These are phyloP conservation scores for Acleris sparsana DNA, from an alignment of 2,888 invertebrate genomes.

Conservation along the genomic window DNA sequence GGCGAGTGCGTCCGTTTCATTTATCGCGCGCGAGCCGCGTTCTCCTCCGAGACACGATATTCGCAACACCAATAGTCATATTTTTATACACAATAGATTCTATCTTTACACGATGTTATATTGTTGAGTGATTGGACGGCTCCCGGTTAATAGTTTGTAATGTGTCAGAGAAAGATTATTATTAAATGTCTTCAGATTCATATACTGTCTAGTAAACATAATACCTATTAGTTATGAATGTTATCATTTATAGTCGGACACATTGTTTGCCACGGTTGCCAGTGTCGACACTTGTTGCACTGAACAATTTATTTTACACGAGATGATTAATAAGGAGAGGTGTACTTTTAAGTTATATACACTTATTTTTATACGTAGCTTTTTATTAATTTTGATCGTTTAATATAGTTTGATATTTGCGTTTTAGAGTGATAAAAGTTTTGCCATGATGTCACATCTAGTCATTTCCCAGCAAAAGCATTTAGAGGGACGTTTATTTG, in stretches of 20 bases:
- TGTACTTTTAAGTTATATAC: conserved; percentile 36
- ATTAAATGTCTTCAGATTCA: conserved; percentile 61
- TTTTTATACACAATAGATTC: conserved; percentile 82
- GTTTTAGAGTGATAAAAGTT: conserved; percentile 46
- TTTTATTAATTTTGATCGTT: conserved; percentile 40
- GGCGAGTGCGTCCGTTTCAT: conserved; percentile 65
- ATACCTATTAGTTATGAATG: conserved; percentile 51
- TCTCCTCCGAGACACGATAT: conserved; percentile 46
- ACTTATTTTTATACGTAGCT: conserved; percentile 35
- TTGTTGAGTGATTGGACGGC: conserved; percentile 81
- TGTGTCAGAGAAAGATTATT: conserved; percentile 62
- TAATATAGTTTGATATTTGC: conserved; percentile 42
- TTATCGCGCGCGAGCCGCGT: conserved; percentile 64
- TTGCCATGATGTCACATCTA: conserved; percentile 76
- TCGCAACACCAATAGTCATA: conserved; percentile 75
- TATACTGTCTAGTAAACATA: conserved; percentile 52
- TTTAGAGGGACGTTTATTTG: conserved; percentile 61
- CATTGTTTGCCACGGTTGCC: conserved; percentile 57
- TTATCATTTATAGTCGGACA: conserved; percentile 43
- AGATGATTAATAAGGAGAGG: conserved; percentile 47
- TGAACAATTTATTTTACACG: conserved; percentile 44
- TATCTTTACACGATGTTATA: conserved; percentile 82
- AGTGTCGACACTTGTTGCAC: conserved; percentile 50
- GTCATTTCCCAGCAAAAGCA: conserved; percentile 70
- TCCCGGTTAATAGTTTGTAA: conserved; percentile 81